Evolutionary conservation across 2,888 invertebrate species (phyloP).

Genomic region (Flabesymbios commensalis): DNA sequence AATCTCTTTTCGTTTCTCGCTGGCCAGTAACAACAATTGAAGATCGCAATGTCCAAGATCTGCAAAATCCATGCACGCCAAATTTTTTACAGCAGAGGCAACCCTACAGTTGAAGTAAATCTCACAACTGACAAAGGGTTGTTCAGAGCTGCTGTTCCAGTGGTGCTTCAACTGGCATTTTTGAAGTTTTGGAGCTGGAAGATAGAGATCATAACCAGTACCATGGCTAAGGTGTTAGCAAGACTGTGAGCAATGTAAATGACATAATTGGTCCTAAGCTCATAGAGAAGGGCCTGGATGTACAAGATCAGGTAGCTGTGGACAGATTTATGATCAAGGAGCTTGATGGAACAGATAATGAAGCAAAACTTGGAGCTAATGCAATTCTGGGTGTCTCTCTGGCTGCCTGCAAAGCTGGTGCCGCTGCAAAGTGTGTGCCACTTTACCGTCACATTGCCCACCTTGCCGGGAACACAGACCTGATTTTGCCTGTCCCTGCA

Average conservation of each 20-base stretch:
- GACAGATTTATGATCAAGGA: constrained; percentile 84
- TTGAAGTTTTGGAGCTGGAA: constrained; percentile 96
- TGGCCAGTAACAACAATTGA: no score
- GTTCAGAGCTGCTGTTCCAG: constrained; percentile 93
- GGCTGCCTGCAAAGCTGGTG: constrained; percentile 96
- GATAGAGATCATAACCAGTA: constrained; percentile 88
- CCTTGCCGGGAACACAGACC: constrained; percentile 84
- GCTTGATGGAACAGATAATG: constrained; percentile 96
- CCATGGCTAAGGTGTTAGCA: constrained; percentile 86
- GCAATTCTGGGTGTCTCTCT: constrained; percentile 96
- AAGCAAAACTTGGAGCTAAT: constrained; percentile 92
- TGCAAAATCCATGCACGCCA: constrained; percentile 95
- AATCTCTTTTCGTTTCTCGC: no score
- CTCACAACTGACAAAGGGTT: constrained; percentile 69
- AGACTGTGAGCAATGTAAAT: constrained; percentile 92
- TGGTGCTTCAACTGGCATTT: constrained; percentile 95
- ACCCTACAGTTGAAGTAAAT: constrained; percentile 97
- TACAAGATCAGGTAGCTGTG: constrained; percentile 81
- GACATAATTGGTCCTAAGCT: constrained; percentile 65
- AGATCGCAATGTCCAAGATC: no score
- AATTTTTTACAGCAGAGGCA: constrained; percentile 98
- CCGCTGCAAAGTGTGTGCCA: constrained; percentile 77
- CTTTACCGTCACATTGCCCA: constrained; percentile 84
- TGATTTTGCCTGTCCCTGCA: constrained; percentile 94
- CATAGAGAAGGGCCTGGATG: constrained; percentile 71